Evolutionary conservation across 2,113 vertebrate genomes (phyloP).

Genomic region (Ptyas mucosa): DNA sequence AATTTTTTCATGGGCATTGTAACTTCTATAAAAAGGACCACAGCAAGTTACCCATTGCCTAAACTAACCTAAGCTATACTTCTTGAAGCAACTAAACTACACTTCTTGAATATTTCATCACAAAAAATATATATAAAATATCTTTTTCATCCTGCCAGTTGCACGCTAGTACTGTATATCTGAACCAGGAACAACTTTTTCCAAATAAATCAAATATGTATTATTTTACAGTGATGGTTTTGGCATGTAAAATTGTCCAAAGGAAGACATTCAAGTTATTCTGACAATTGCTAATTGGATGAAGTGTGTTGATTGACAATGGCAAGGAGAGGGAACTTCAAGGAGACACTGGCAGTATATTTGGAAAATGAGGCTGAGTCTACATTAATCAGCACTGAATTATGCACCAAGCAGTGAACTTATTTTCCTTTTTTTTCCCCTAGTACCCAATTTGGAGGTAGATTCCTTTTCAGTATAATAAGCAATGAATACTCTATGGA

Average conservation of each 20-base stretch:
- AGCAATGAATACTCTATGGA: neutral
- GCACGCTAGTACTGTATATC: neutral
- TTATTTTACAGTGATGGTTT: neutral
- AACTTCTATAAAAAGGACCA: conserved; percentile 2
- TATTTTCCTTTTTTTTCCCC: conserved; percentile 27
- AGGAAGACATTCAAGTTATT: neutral
- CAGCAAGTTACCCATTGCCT: neutral
- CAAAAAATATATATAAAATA: neutral
- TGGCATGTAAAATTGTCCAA: neutral
- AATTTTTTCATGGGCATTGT: neutral
- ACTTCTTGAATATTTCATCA: neutral
- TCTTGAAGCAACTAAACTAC: neutral
- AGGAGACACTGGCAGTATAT: conserved; percentile 3
- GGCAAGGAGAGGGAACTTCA: conserved; percentile 29
- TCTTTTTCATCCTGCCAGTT: neutral
- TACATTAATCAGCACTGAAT: conserved; percentile 31
- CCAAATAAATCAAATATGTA: neutral
- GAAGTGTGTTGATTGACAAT: conserved; percentile 7
- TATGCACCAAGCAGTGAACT: conserved; percentile 22
- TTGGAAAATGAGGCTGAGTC: conserved; percentile 32
- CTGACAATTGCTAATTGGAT: neutral
- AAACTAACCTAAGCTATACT: neutral
- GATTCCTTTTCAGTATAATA: neutral
- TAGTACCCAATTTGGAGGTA: conserved; percentile 8
- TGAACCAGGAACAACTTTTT: neutral